Conservation (phyloP, 2,797 vertebrate genomes). For the Cynopterus sphinx region DNA sequence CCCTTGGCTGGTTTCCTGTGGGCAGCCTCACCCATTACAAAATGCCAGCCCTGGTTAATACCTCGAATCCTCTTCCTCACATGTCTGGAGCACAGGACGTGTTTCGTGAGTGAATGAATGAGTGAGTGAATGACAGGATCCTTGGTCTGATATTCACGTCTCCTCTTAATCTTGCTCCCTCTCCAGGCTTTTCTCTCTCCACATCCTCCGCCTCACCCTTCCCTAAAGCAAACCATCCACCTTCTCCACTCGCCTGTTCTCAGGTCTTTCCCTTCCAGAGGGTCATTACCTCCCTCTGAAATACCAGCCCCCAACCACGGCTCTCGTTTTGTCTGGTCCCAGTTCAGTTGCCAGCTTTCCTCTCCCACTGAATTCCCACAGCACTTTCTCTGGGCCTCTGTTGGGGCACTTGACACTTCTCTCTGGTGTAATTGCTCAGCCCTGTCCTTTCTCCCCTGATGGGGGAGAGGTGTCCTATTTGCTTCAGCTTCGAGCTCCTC, state of each 20-base stretch:
- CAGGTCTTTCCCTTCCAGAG: neutral
- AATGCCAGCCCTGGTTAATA: neutral
- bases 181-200: neutral
- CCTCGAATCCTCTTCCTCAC: neutral
- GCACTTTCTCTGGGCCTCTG: neutral
- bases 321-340: neutral
- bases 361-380: neutral
- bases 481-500: neutral
- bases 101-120: neutral
- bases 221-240: neutral
- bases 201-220: neutral
- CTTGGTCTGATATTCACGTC: neutral
- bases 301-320: neutral
- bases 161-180: neutral
- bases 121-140: neutral
- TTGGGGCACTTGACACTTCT: neutral
- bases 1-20: neutral
- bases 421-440: rapidly evolving
- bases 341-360: neutral
- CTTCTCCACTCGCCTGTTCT: neutral
- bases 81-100: neutral
- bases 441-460: neutral
- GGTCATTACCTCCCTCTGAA: neutral
- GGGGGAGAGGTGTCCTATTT: too few relatives aligned
- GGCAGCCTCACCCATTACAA: neutral